Evolutionary conservation across 2,888 invertebrate species (phyloP).

Genomic region (Agrotis exclamationis): DNA sequence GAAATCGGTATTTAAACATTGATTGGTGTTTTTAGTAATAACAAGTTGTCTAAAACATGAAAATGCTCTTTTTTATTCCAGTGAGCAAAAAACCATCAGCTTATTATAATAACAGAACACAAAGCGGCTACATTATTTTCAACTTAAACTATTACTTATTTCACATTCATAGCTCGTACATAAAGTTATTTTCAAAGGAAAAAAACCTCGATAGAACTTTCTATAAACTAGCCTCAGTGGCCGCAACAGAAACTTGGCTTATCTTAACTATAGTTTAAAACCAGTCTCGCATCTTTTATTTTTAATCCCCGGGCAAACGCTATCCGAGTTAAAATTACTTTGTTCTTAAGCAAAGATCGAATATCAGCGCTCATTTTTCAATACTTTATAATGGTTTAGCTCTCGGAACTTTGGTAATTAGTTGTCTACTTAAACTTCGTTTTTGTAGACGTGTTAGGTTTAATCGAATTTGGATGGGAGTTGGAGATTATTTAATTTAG

Average conservation of each 20-base stretch:
- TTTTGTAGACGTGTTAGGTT: constrained; percentile 54
- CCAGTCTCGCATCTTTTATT: constrained; percentile 83
- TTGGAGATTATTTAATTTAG: constrained; percentile 36
- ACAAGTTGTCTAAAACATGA: not conserved
- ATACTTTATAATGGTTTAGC: constrained; percentile 82
- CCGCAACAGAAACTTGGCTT: constrained; percentile 82
- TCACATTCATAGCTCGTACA: constrained; percentile 56
- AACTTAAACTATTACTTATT: constrained; percentile 57
- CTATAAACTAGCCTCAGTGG: constrained; percentile 79
- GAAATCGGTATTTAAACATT: not conserved
- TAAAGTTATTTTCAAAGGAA: constrained; percentile 74
- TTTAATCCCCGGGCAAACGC: constrained; percentile 85
- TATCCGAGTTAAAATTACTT: constrained; percentile 87
- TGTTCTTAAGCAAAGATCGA: constrained; percentile 87
- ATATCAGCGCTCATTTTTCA: constrained; percentile 87
- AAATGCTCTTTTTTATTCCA: not conserved
- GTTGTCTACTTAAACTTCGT: constrained; percentile 71
- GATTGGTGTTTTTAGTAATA: too few relatives aligned
- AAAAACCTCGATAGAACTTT: constrained; percentile 80
- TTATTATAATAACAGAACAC: constrained; percentile 36
- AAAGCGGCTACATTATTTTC: constrained; percentile 46
- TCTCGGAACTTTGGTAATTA: constrained; percentile 82
- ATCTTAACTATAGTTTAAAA: constrained; percentile 87
- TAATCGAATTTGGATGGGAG: constrained; percentile 53
- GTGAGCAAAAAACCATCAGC: constrained; percentile 15